Conservation (phyloP, 2,888 invertebrate genomes). For the Drosophila dives region DNA sequence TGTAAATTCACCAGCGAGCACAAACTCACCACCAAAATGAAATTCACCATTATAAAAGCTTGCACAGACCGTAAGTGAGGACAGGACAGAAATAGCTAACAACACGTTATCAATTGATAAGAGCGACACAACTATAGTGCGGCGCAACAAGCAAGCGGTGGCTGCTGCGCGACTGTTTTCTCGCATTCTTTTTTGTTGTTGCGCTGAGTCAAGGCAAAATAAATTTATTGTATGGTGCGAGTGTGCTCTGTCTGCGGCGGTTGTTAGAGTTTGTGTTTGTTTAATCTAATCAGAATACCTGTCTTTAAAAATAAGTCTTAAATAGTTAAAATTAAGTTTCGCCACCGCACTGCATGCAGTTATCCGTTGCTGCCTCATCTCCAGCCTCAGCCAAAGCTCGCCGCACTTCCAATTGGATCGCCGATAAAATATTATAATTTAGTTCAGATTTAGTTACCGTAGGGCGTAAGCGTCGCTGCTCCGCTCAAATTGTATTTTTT, state of each 20-base stretch:
- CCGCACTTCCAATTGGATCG: conserved; percentile 5
- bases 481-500: conserved; percentile 68
- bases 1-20: conserved; percentile 17
- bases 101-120: background rate
- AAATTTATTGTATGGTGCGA: conserved; percentile 40
- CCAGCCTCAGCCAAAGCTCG: conserved; percentile 9
- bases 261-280: conserved; percentile 45
- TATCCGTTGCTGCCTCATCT: background rate
- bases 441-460: conserved; percentile 55
- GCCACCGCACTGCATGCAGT: conserved; percentile 14
- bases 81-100: conserved; percentile 13
- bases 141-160: conserved; percentile 52
- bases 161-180: conserved; percentile 23
- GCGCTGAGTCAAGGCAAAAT: conserved; percentile 9
- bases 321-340: conserved; percentile 47
- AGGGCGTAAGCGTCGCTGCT: conserved; percentile 56
- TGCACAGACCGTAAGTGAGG: background rate
- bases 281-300: conserved; percentile 45
- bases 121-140: conserved; percentile 35
- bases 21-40: conserved; percentile 24
- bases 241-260: conserved; percentile 10
- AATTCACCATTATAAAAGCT: conserved; percentile 31
- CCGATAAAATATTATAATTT: conserved; percentile 8
- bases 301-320: conserved; percentile 46
- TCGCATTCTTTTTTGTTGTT: conserved; percentile 41